Percentiles rank a stretch among this genome's conserved stretches.
These are phyloP conservation scores for Danio choprae DNA, from an alignment of 2,797 vertebrate species.

Conservation along the genomic window DNA sequence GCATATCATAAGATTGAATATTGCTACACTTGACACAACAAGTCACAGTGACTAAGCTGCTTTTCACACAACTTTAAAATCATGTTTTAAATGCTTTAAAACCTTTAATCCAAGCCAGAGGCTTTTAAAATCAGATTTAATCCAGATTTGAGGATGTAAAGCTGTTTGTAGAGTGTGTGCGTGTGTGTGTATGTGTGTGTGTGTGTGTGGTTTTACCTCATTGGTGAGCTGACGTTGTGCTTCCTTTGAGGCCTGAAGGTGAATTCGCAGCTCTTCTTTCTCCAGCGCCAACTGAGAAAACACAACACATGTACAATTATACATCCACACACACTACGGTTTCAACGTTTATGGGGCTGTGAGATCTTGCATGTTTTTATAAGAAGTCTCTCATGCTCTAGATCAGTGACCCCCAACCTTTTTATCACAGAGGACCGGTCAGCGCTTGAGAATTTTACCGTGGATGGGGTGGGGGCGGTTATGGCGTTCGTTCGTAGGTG, in stretches of 20 bases:
- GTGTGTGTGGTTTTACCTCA: conserved; percentile 79
- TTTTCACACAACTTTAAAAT: neutral
- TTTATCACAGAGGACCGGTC: too few species aligned
- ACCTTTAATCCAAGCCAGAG: neutral
- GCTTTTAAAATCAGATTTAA: neutral
- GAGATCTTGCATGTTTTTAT: neutral
- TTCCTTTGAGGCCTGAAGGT: conserved; percentile 96
- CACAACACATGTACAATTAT: conserved; percentile 14
- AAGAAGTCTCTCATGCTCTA: neutral
- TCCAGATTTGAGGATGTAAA: neutral
- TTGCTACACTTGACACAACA: neutral
- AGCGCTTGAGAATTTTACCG: too few species aligned
- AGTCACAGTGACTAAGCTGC: conserved; percentile 39
- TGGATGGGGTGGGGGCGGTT: too few species aligned
- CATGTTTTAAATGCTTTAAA: neutral
- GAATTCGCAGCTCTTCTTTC: conserved; percentile 96
- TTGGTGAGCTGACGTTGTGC: conserved; percentile 94
- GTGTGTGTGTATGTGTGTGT: conserved; percentile 24
- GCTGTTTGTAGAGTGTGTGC: conserved; percentile 6
- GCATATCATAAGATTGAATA: neutral
- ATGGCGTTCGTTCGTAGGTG: too few species aligned
- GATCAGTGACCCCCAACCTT: too few species aligned
- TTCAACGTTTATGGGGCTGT: neutral
- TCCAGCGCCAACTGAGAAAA: conserved; percentile 89
- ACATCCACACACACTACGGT: conserved; percentile 6